phyloP scores from a whole-genome alignment of 2,113 vertebrate species.

The Cryptoleucopteryx plumbea region DNA sequence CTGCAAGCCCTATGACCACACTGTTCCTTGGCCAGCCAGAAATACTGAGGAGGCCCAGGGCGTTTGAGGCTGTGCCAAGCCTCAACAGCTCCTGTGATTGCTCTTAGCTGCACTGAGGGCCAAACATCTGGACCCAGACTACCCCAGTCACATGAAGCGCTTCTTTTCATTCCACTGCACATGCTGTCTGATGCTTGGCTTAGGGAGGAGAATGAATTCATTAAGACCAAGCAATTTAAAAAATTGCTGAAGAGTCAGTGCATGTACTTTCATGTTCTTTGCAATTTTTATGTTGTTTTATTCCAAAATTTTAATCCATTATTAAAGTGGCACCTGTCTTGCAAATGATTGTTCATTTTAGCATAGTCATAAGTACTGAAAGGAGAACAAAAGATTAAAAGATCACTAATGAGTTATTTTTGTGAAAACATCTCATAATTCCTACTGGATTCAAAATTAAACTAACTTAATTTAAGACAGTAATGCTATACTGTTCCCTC shows the following conservation, averaged over 20 bases:
- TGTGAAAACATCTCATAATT: not conserved
- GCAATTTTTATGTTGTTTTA: not conserved
- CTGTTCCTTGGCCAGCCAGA: not conserved
- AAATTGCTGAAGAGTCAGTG: not conserved
- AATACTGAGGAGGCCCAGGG: not conserved
- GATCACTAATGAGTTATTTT: not conserved
- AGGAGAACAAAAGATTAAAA: not conserved
- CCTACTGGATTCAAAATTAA: not conserved
- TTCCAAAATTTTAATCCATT: not conserved
- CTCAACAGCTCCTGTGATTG: not conserved
- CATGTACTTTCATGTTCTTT: not conserved
- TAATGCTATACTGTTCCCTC: not conserved
- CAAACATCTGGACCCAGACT: not conserved
- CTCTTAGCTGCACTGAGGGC: not conserved
- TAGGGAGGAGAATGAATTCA: not conserved
- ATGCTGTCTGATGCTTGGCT: not conserved
- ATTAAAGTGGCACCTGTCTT: not conserved
- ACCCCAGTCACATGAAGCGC: not conserved
- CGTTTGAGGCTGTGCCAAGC: not conserved
- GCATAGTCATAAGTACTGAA: not conserved
- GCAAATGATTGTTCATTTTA: not conserved
- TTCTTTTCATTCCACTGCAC: not conserved
- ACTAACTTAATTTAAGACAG: not conserved
- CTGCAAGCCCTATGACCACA: not conserved
- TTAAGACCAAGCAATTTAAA: not conserved